Evolutionary conservation across 1,140 invertebrate species (phyloP).

Genomic region (Ooceraea biroi): DNA sequence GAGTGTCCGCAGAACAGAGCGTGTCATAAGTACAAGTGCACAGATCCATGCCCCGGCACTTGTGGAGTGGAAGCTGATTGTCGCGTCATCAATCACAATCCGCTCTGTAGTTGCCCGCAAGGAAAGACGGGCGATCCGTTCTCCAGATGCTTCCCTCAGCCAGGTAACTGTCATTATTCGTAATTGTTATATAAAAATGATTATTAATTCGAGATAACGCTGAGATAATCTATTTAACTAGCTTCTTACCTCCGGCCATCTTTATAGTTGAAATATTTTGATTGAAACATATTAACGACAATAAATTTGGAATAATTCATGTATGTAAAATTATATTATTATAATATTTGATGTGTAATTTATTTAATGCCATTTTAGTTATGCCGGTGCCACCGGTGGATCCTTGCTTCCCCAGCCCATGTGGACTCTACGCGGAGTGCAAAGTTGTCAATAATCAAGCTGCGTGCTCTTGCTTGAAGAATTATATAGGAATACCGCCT

Average conservation of each 20-base stretch:
- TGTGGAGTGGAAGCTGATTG: conserved; percentile 93
- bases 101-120: conserved; percentile 90
- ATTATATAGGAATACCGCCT: conserved; percentile 87
- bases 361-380: conserved; percentile 67
- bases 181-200: neutral
- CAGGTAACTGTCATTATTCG: conserved; percentile 66
- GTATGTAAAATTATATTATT: neutral
- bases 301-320: neutral
- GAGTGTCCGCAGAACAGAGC: conserved; percentile 93
- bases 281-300: too few relatives aligned
- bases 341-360: conserved; percentile 42
- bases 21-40: conserved; percentile 92
- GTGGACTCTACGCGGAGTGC: conserved; percentile 87
- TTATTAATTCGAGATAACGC: too few relatives aligned
- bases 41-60: conserved; percentile 92
- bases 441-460: conserved; percentile 85
- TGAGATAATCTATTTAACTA: too few relatives aligned
- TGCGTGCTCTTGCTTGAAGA: conserved; percentile 87
- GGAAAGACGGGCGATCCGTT: conserved; percentile 92
- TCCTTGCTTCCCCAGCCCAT: conserved; percentile 86
- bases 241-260: too few relatives aligned
- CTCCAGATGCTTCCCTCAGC: conserved; percentile 85
- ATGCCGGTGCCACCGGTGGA: conserved; percentile 74
- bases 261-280: too few relatives aligned
- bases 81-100: conserved; percentile 91